Conservation (phyloP, 2,888 invertebrate genomes). For the Megastigmus dorsalis region DNA sequence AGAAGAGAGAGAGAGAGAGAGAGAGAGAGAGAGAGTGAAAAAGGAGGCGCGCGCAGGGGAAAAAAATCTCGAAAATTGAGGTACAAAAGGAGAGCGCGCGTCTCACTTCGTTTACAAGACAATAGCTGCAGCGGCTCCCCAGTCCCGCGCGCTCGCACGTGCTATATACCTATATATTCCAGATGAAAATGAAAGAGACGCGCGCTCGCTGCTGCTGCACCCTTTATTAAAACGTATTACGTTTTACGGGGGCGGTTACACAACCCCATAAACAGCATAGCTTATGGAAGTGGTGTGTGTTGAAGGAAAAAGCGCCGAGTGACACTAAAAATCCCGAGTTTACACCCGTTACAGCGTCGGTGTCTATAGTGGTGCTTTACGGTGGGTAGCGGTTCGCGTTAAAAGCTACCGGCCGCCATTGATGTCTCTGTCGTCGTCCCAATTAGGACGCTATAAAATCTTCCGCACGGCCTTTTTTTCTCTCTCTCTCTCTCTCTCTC, state of each 20-base stretch:
- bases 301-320: slow-evolving; percentile 59
- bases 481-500: not conserved
- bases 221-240: slow-evolving; percentile 64
- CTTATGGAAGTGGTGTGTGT: slow-evolving; percentile 56
- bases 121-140: slow-evolving; percentile 24
- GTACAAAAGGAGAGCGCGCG: slow-evolving; percentile 39
- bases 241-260: slow-evolving; percentile 68
- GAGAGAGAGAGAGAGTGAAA: slow-evolving; percentile 31
- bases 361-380: too few relatives aligned
- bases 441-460: slow-evolving; percentile 72
- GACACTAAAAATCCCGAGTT: slow-evolving; percentile 72
- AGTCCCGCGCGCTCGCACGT: too few relatives aligned
- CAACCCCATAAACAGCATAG: slow-evolving; percentile 68
- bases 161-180: too few relatives aligned
- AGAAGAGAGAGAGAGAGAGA: not conserved
- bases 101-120: slow-evolving; percentile 50
- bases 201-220: slow-evolving; percentile 2
- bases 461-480: slow-evolving; percentile 30
- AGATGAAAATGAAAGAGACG: slow-evolving; percentile 28
- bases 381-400: not conserved
- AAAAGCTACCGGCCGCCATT: slow-evolving; percentile 67
- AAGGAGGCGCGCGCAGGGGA: slow-evolving; percentile 12
- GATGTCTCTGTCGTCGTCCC: slow-evolving; percentile 74
- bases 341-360: slow-evolving; percentile 63
- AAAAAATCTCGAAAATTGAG: slow-evolving; percentile 48